These are phyloP conservation scores for Xanthorhoe spadicearia DNA, from an alignment of 2,888 invertebrate species.

Conservation along the genomic window DNA sequence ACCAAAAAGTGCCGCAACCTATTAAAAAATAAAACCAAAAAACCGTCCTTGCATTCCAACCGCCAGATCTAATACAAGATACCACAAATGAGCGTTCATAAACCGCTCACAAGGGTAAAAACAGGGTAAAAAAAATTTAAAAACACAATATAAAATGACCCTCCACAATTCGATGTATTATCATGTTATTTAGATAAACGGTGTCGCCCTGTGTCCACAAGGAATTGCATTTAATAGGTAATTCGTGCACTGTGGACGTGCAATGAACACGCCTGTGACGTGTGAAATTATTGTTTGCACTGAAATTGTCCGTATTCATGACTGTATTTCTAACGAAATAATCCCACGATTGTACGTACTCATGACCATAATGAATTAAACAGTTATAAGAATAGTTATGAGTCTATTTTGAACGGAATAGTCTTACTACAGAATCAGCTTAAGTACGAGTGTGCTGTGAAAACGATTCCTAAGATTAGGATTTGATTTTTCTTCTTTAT, in stretches of 20 bases:
- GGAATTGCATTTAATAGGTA: constrained; percentile 42
- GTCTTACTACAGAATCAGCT: too few species aligned
- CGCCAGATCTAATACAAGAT: constrained; percentile 64
- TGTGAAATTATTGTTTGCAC: constrained; percentile 20
- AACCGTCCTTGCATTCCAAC: constrained; percentile 46
- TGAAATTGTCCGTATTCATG: neutral
- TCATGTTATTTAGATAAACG: constrained; percentile 76
- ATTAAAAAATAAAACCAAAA: constrained; percentile 24
- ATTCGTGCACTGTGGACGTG: constrained; percentile 40
- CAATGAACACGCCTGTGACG: constrained; percentile 36
- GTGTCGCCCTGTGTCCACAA: constrained; percentile 56
- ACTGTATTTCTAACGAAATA: neutral
- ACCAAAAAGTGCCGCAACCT: neutral
- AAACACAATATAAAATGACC: constrained; percentile 59
- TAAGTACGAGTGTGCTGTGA: too few species aligned
- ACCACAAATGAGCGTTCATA: constrained; percentile 62
- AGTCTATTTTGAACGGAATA: too few species aligned
- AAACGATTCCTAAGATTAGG: too few species aligned
- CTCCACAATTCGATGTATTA: constrained; percentile 56
- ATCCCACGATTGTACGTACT: neutral
- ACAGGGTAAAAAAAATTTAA: constrained; percentile 42
- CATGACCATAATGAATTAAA: too few species aligned
- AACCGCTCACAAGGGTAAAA: constrained; percentile 41
- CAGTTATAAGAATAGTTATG: neutral
- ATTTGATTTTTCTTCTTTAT: too few species aligned